Percentiles rank a stretch among this genome's conserved stretches.
Evolutionary conservation across 2,113 vertebrate species (phyloP).

Genomic region (Carassius carassius): DNA sequence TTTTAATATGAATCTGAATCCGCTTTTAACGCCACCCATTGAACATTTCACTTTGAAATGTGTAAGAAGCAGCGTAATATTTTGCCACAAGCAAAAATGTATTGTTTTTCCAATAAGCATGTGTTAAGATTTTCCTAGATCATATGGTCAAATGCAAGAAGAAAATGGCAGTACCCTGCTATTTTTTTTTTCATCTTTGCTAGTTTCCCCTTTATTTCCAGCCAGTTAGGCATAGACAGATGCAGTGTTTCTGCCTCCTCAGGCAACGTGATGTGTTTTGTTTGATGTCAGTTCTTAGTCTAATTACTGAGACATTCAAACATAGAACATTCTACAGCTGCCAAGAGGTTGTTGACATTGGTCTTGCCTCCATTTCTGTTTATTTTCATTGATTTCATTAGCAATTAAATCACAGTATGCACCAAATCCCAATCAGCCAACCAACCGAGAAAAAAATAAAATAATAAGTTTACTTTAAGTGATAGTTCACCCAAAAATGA

Average conservation of each 20-base stretch:
- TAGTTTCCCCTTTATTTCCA: slow-evolving; percentile 1
- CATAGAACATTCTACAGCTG: background rate
- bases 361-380: background rate
- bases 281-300: slow-evolving; percentile 11
- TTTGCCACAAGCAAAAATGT: background rate
- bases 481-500: too few relatives aligned
- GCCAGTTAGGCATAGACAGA: slow-evolving; percentile 4
- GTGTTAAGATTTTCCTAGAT: background rate
- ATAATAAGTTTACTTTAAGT: too few relatives aligned
- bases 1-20: too few relatives aligned
- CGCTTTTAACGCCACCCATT: background rate
- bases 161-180: background rate
- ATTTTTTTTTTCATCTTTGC: background rate
- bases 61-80: background rate
- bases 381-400: background rate
- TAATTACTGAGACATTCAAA: slow-evolving; percentile 19
- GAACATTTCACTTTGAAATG: background rate
- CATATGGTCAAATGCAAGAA: background rate
- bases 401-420: background rate
- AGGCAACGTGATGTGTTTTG: background rate
- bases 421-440: background rate
- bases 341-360: slow-evolving; percentile 12
- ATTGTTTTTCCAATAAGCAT: background rate
- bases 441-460: too few relatives aligned
- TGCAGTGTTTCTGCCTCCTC: slow-evolving; percentile 14